Base-by-base conservation (phyloP, 2,113 vertebrate species). In the Motacilla tschutschensis region DNA sequence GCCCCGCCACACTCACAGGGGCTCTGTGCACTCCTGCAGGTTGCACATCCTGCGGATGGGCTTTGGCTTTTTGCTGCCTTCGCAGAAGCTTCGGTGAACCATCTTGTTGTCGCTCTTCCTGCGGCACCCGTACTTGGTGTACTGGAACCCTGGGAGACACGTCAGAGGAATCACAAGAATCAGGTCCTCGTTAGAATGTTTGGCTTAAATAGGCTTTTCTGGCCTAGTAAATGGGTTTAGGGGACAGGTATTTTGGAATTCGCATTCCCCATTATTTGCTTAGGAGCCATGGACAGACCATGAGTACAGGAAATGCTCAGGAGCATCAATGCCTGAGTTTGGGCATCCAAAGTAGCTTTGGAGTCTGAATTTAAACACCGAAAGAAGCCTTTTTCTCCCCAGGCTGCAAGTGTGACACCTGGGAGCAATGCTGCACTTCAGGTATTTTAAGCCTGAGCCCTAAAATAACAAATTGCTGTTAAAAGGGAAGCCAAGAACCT, bases 11-110 rank as follows among this genome's bases (percentile, higher is more conserved):
- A 86, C 99, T 99, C 94, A 99, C 99, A 98, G 97, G 6, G 99
- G 98, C 89, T 98, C 98, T 0, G 98, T 98, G 86, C 99, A 99
- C 51, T 99, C 98, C 57, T 99, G 99, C 8, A 99, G 97, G 83
- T 99, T 99, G 85, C 99, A 99, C 98, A 99, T 99, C 53, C 99
- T 97, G 8, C 98, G 97, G 71, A 99, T 99, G 35, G 99, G 98
- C 91, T 99, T 99, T 0, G 99, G 99, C 82, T 99, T 99, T 87
- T 98, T 99, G 93, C 90, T 97, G 89, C 97, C 95, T 36, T 99
- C 99, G 59, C 99, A 99, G 96, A 98, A 98, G 70, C 97, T 98
- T 41, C 98, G 98, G 55, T 99, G 98, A 55, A 99, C 97, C 98
- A 99, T 99, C 95, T 99, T 99, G 83, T 95, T 99, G 90, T 99